Percentiles rank a stretch among this genome's conserved stretches.
These are phyloP conservation scores for Darevskia nairensis DNA, from an alignment of 2,797 vertebrate species.

Conservation along the genomic window DNA sequence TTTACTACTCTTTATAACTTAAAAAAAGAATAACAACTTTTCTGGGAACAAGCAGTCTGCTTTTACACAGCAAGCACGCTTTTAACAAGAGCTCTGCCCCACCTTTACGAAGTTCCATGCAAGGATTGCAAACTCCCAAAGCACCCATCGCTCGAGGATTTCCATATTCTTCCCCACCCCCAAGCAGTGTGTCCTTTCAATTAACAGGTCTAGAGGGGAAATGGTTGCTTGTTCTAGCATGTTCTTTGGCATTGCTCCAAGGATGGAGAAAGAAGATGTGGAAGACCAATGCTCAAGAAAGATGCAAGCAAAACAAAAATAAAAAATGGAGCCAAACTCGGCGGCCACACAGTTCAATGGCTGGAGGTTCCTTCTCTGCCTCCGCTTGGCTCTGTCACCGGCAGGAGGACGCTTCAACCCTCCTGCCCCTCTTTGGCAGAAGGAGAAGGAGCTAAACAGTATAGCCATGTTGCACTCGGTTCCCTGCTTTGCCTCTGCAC, in stretches of 20 bases:
- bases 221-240: conserved; percentile 25
- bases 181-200: conserved; percentile 33
- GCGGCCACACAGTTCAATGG: no score
- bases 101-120: conserved; percentile 28
- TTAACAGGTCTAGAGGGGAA: not conserved
- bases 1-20: not conserved
- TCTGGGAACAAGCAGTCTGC: not conserved
- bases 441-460: no score
- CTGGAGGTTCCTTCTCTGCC: no score
- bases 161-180: conserved; percentile 39
- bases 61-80: conserved; percentile 8
- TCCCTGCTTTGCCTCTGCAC: no score
- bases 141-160: not conserved
- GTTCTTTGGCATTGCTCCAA: conserved; percentile 26
- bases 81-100: not conserved
- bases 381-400: no score
- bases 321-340: no score
- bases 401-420: no score
- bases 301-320: not conserved
- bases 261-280: not conserved
- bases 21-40: not conserved
- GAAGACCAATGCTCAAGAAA: not conserved
- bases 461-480: no score
- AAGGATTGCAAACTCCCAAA: conserved; percentile 24
- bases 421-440: no score